phyloP scores from a whole-genome alignment of 2,888 invertebrate species.

The Lithophane socia region DNA sequence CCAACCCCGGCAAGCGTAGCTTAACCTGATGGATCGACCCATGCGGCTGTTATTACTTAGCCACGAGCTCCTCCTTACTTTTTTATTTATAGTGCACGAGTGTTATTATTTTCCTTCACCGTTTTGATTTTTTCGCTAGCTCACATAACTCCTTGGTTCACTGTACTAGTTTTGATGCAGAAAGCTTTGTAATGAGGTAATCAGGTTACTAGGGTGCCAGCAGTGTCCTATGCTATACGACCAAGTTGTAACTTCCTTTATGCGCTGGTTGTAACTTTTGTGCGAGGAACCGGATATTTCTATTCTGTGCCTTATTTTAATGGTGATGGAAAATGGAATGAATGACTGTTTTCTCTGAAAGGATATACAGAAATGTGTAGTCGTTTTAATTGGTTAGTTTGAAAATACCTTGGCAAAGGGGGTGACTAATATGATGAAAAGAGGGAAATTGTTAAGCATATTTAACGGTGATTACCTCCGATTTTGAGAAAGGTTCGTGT shows the following conservation, averaged over 20 bases:
- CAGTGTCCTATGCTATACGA: conserved; percentile 13
- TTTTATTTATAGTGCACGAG: not conserved
- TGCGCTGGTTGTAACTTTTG: conserved; percentile 22
- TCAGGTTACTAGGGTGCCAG: conserved; percentile 49
- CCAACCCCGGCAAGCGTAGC: too few species aligned
- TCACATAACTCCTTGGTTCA: not conserved
- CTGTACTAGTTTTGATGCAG: conserved; percentile 6
- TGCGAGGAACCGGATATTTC: conserved; percentile 10
- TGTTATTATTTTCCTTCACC: not conserved
- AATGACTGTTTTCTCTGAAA: not conserved
- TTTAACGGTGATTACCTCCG: not conserved
- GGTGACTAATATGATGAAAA: not conserved
- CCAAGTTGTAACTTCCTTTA: conserved; percentile 45
- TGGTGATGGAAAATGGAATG: conserved; percentile 20
- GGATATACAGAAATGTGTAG: not conserved
- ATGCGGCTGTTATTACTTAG: too few species aligned
- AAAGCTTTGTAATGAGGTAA: conserved; percentile 46
- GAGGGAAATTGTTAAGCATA: not conserved
- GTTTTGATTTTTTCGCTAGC: not conserved
- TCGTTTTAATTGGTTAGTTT: not conserved
- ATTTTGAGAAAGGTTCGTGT: not conserved
- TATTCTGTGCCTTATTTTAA: conserved; percentile 25
- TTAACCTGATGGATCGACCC: too few species aligned
- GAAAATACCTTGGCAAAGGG: not conserved
- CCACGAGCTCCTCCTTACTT: too few species aligned